Base-by-base conservation (phyloP, 1,140 invertebrate species). In the Littorina saxatilis region DNA sequence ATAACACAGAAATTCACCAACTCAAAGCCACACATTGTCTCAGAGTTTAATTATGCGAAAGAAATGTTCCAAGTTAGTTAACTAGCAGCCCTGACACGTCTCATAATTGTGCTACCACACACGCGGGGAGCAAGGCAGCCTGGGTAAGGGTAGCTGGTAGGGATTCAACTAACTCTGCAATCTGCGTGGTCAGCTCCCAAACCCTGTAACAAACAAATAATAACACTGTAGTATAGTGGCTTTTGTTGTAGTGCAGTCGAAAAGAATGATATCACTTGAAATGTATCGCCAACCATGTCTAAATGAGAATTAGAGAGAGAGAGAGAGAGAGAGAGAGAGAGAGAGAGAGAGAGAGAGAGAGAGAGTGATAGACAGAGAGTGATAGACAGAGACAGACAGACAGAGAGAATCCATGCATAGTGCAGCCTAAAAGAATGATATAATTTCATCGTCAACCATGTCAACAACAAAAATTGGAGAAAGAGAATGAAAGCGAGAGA, bases 131-230 rank as follows among this genome's bases (percentile, higher is more conserved):
- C n/a, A 61, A 23, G 20, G 58, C 58, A 5, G 58, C 20, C 58
- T 61, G 58, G 20, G 58, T n/a, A 9, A 61, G 27, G 9, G 9
- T 9, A 29, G 58, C 20, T 61, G 58, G 58, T 23, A 61, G 58
- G 20, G 58, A 61, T 23, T 61, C 58, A 7, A 61, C 23, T n/a
- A 61, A 29, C 4, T 23, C 23, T 61, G 58, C 7, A 5, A 73
- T 43, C 70, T 73, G 70, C 23, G 4, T 73, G 3, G 70, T 73
- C 70, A 73, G 70, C 39, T 73, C 70, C 35, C 35, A 73, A 0
- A 73, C 70, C 40, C 70, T 73, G n/a, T 9, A 68, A n/a, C 20
- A 3, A 73, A 43, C 20, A 73, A 15, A 73, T 27, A 17, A n/a
- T 5, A 7, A 73, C 37, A 39, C 17, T 13, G 23, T 37, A 70